Evolutionary conservation across 2,888 invertebrate species (phyloP).

Genomic region (Dolichomitus sp.): DNA sequence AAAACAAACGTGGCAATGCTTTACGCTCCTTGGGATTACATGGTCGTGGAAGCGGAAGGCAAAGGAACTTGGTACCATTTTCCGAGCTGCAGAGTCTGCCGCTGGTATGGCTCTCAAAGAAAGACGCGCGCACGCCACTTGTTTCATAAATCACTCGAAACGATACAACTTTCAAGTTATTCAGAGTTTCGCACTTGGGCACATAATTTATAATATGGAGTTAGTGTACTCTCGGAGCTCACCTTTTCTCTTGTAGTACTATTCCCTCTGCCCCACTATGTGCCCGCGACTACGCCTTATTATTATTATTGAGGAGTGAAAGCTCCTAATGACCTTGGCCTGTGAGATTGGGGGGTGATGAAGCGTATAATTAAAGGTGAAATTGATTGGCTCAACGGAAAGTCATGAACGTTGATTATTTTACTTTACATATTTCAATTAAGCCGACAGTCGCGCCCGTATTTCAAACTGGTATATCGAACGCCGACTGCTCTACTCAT

Average conservation of each 20-base stretch:
- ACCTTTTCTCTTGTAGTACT: conserved; percentile 26
- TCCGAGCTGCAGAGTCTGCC: neutral
- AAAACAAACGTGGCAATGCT: conserved; percentile 74
- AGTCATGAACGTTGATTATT: conserved; percentile 53
- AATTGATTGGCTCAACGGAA: conserved; percentile 49
- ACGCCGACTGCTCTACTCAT: conserved; percentile 38
- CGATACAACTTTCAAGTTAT: conserved; percentile 67
- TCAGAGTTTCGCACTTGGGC: conserved; percentile 63
- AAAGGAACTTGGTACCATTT: conserved; percentile 55
- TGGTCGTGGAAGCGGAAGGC: conserved; percentile 55
- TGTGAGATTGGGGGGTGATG: conserved; percentile 24
- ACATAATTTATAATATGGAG: conserved; percentile 65
- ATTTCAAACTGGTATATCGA: conserved; percentile 24
- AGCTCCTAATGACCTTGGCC: conserved; percentile 41
- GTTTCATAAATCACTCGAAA: conserved; percentile 63
- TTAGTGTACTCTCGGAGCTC: conserved; percentile 21
- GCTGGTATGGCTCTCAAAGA: conserved; percentile 17
- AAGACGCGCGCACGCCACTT: conserved; percentile 36
- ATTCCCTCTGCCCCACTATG: neutral
- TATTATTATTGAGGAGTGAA: conserved; percentile 38
- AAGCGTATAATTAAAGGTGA: conserved; percentile 50
- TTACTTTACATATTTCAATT: conserved; percentile 62
- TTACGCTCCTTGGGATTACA: conserved; percentile 70
- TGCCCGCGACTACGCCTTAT: conserved; percentile 27
- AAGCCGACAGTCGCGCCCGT: conserved; percentile 30